phyloP scores from a whole-genome alignment of 1,140 invertebrate species.

The Grapholita molesta region DNA sequence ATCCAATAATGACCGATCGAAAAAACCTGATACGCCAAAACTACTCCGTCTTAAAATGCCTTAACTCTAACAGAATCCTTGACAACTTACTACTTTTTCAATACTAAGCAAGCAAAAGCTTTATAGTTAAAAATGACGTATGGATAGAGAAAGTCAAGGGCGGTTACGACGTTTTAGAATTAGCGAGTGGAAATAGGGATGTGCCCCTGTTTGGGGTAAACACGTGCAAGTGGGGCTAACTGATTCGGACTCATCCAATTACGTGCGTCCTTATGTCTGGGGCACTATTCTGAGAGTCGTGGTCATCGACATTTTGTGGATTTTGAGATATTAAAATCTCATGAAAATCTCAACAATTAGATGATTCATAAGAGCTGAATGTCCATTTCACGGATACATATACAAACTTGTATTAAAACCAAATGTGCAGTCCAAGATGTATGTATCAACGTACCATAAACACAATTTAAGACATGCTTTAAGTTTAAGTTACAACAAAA shows the following conservation, averaged over 20 bases:
- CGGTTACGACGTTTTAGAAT: background rate
- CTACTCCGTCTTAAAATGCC: background rate
- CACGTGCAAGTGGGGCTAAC: slow-evolving; percentile 72
- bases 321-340: too few relatives aligned
- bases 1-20: background rate
- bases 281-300: slow-evolving; percentile 26
- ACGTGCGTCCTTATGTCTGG: slow-evolving; percentile 45
- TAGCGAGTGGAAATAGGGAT: background rate
- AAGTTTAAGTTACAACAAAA: too few relatives aligned
- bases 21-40: background rate
- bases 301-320: background rate
- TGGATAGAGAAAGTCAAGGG: background rate
- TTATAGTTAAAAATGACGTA: background rate
- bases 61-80: background rate
- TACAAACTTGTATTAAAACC: too few relatives aligned
- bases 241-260: slow-evolving; percentile 74
- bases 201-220: slow-evolving; percentile 64
- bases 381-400: too few relatives aligned
- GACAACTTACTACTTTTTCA: background rate
- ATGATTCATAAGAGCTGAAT: too few relatives aligned
- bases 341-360: too few relatives aligned
- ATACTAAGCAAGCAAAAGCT: background rate
- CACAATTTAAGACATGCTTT: too few relatives aligned
- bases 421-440: too few relatives aligned
- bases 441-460: too few relatives aligned